Evolutionary conservation across 2,888 invertebrate species (phyloP).

Genomic region (Sisyra nigra): DNA sequence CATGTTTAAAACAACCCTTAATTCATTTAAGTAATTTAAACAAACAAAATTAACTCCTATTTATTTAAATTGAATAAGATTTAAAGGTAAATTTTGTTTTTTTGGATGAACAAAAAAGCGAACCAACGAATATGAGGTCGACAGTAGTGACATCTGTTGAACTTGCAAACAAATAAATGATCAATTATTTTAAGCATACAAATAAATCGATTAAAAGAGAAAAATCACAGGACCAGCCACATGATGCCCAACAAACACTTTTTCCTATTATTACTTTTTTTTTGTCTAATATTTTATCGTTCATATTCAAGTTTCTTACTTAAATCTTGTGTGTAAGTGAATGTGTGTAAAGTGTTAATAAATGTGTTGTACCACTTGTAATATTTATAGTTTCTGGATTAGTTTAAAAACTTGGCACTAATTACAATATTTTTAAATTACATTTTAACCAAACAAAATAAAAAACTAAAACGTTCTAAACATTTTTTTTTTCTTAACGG

Average conservation of each 20-base stretch:
- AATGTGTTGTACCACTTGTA: not conserved
- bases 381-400: not conserved
- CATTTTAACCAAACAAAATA: no score
- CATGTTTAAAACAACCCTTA: no score
- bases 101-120: constrained; percentile 1
- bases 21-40: no score
- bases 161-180: no score
- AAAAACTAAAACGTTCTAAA: no score
- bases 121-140: no score
- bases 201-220: not conserved
- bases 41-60: no score
- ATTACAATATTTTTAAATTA: not conserved
- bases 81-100: not conserved
- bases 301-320: not conserved
- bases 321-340: not conserved
- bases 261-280: not conserved
- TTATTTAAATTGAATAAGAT: not conserved
- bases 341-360: not conserved
- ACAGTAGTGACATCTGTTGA: no score
- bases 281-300: not conserved
- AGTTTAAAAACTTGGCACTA: constrained; percentile 6
- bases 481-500: no score
- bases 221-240: not conserved
- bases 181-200: no score
- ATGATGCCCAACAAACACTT: not conserved